Evolutionary conservation across 2,888 invertebrate species (phyloP).

Genomic region (Tinea pellionella): DNA sequence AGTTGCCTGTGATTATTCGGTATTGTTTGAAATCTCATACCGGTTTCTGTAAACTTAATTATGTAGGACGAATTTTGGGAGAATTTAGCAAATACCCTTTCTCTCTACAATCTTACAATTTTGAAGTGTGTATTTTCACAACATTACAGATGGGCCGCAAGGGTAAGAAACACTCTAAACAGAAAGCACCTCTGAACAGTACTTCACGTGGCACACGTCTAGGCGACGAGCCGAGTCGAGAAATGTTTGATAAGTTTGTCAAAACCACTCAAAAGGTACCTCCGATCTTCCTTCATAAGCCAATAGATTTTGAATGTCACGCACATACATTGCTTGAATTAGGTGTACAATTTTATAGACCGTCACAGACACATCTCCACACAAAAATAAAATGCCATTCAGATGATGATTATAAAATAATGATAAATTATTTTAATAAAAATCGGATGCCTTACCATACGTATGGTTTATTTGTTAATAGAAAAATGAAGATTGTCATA

Average conservation of each 20-base stretch:
- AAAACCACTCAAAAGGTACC: constrained; percentile 30
- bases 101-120: too few relatives aligned
- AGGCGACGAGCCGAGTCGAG: constrained; percentile 19
- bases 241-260: constrained; percentile 29
- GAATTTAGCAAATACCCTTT: too few relatives aligned
- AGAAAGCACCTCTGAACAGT: not conserved
- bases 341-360: constrained; percentile 31
- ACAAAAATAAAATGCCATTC: constrained; percentile 31
- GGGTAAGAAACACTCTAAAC: not conserved
- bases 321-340: constrained; percentile 25
- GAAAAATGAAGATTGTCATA: constrained; percentile 40
- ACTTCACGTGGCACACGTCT: constrained; percentile 20
- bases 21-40: too few relatives aligned
- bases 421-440: constrained; percentile 33
- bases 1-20: too few relatives aligned
- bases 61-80: too few relatives aligned
- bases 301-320: constrained; percentile 25
- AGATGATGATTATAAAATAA: constrained; percentile 30
- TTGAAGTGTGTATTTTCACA: too few relatives aligned
- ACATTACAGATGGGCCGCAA: not conserved
- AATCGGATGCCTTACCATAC: constrained; percentile 40
- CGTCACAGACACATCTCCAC: constrained; percentile 22
- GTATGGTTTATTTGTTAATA: constrained; percentile 34
- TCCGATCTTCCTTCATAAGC: constrained; percentile 35
- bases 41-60: too few relatives aligned